Percentiles rank a stretch among this genome's conserved stretches.
Conservation (phyloP, 2,113 vertebrate genomes). For the Heterotilapia buettikoferi region DNA sequence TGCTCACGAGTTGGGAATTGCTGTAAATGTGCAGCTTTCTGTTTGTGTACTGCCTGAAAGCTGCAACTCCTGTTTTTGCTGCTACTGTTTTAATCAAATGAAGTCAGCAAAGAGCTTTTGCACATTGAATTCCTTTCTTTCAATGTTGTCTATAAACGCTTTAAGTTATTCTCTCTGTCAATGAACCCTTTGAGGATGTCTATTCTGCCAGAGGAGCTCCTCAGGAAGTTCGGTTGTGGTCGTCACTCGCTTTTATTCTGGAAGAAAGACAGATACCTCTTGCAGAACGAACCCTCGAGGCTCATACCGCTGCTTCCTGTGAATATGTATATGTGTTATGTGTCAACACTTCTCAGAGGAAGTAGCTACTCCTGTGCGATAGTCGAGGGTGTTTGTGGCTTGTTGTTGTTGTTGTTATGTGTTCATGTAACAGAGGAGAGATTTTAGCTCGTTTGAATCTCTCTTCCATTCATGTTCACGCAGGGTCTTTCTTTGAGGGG, state of each 20-base stretch:
- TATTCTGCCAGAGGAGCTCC: neutral
- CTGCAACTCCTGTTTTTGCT: neutral
- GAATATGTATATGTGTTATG: neutral
- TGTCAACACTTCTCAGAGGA: constrained; percentile 20
- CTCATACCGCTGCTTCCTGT: constrained; percentile 44
- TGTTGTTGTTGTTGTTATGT: neutral
- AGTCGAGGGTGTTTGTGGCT: neutral
- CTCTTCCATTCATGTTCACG: neutral
- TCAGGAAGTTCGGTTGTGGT: constrained; percentile 16
- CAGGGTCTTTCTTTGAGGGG: neutral
- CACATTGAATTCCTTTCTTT: neutral
- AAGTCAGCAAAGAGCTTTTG: neutral
- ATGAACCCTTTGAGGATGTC: neutral
- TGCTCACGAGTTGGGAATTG: neutral
- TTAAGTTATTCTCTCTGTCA: neutral
- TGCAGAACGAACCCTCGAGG: constrained; percentile 2
- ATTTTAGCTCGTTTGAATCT: neutral
- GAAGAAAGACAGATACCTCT: constrained; percentile 15
- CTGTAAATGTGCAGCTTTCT: neutral
- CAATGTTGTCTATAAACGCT: neutral
- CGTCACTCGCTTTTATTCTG: neutral
- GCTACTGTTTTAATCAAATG: neutral
- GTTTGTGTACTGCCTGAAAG: neutral
- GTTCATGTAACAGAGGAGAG: neutral
- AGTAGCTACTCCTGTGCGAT: constrained; percentile 14